Conservation (phyloP, 2,888 invertebrate species). For the Oxyteleia sp. region DNA sequence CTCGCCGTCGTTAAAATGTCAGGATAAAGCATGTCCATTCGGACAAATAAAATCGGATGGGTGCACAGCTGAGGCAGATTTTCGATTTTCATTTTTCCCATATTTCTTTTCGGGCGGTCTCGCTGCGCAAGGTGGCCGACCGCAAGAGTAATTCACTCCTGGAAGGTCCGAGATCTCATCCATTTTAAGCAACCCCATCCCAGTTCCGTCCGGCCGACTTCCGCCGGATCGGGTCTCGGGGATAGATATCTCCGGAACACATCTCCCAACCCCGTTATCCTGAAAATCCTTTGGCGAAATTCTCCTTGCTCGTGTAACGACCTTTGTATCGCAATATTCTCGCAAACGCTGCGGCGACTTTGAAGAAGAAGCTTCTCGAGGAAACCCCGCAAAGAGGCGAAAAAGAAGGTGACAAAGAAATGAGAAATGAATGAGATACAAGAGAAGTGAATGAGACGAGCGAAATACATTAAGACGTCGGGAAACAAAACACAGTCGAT, state of each 20-base stretch:
- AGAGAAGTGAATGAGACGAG: slow-evolving; percentile 17
- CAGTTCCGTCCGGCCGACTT: slow-evolving; percentile 77
- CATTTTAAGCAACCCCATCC: slow-evolving; percentile 80
- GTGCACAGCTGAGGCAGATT: slow-evolving; percentile 62
- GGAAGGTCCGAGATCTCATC: slow-evolving; percentile 78
- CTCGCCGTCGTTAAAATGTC: slow-evolving; percentile 39
- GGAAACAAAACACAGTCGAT: neutral
- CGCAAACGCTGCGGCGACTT: no score
- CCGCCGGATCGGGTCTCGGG: slow-evolving; percentile 77
- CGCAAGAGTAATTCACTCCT: slow-evolving; percentile 80
- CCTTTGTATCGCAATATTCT: no score
- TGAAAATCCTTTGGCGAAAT: no score
- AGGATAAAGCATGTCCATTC: slow-evolving; percentile 58
- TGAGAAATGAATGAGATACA: slow-evolving; percentile 32
- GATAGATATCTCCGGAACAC: no score
- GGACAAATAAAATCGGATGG: slow-evolving; percentile 54
- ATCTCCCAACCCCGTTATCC: no score
- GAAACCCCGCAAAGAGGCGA: slow-evolving; percentile 31
- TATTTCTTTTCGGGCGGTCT: slow-evolving; percentile 63
- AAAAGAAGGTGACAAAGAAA: slow-evolving; percentile 45
- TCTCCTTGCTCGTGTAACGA: no score
- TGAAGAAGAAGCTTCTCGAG: slow-evolving; percentile 49
- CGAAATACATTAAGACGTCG: slow-evolving; percentile 32
- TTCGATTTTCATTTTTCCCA: slow-evolving; percentile 67
- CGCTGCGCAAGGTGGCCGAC: slow-evolving; percentile 77